Evolutionary conservation across 30 jellyfish, hydroid and myxozoan species (phyloP), one percentile per base, ranked within the genome.

Genomic region (Aurelia sp.): DNA sequence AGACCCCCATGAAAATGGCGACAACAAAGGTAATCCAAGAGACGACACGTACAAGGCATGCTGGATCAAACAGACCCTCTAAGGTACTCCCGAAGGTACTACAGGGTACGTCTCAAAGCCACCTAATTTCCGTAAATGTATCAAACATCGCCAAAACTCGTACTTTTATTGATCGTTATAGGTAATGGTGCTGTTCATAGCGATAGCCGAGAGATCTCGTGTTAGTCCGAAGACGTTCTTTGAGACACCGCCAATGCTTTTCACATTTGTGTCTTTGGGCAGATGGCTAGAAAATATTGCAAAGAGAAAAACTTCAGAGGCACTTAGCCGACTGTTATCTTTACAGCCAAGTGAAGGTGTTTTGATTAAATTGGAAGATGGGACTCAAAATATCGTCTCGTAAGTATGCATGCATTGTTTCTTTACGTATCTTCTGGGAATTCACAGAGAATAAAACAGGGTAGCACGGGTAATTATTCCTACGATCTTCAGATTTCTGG

Each of bases 221-320:
- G 91, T 38, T 20, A 90, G 99, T 74, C 97, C 99, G 24, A 91
- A 81, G 87, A 89, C 98, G 52, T 95, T 95, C 74, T 95, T 90
- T 85, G 99, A 95, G 57, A 89, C 99, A 16, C 99, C 99, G 50
- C 99, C 98, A 17, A 95, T 95, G 99, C 96, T 95, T 63, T 88
- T 90, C 30, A 90, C 96, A 13, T 90, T 96, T 72, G 91, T 96
- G 8, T 86, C 98, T 15, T 75, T 96, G 70, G 99, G 99, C 48
- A 40, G 98, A 69, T 96, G 97, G 97, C 76, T 96, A 66, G 99
- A 96, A 76, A 61, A 85, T 67, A 68, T 89, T 60, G 99, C 99
- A 1, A 90, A 95, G 84, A 80, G 97, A n/a, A 90, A 90, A 63
- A 90, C 99, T 50, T 85, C 98, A 2, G 99, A 95, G 64, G 99